Percentiles rank a stretch among this genome's conserved stretches.
Conservation (phyloP, 1,140 invertebrate species). For the Cataglyphis hispanica region DNA sequence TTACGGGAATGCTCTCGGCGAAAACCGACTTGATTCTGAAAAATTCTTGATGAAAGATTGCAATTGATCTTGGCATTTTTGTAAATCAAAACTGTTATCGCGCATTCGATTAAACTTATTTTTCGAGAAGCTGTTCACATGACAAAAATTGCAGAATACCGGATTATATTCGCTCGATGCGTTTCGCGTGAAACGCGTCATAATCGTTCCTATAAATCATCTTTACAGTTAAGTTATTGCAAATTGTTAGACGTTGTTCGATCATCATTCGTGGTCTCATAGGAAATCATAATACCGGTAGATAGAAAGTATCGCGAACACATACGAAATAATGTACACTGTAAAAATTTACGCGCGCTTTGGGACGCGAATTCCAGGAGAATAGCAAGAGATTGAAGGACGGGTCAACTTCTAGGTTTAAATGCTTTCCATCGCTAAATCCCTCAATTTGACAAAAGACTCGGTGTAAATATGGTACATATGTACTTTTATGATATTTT, state of each 20-base stretch:
- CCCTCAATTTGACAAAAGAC: not conserved
- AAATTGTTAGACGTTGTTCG: conserved; percentile 24
- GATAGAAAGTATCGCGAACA: conserved; percentile 5
- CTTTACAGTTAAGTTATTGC: conserved; percentile 27
- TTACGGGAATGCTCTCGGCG: not conserved
- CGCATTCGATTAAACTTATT: conserved; percentile 1
- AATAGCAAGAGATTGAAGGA: conserved; percentile 46
- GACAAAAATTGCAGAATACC: not conserved
- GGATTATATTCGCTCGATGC: not conserved
- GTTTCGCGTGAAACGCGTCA: not conserved
- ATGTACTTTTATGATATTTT: not conserved
- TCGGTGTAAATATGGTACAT: not conserved
- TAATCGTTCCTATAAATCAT: conserved; percentile 35
- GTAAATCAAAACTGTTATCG: not conserved
- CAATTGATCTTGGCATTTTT: not conserved
- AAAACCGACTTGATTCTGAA: conserved; percentile 11
- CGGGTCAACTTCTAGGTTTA: not conserved
- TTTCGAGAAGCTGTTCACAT: not conserved
- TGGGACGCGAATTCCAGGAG: conserved; percentile 30
- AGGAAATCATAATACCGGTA: conserved; percentile 47
- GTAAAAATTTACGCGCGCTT: conserved; percentile 41
- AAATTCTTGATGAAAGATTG: not conserved
- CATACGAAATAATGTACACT: conserved; percentile 30
- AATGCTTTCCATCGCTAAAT: conserved; percentile 30
- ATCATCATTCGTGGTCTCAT: conserved; percentile 26